Percentiles rank a stretch among this genome's conserved stretches.
These are phyloP conservation scores for Xiphophorus couchianus DNA, from an alignment of 2,113 vertebrate genomes.

Conservation along the genomic window DNA sequence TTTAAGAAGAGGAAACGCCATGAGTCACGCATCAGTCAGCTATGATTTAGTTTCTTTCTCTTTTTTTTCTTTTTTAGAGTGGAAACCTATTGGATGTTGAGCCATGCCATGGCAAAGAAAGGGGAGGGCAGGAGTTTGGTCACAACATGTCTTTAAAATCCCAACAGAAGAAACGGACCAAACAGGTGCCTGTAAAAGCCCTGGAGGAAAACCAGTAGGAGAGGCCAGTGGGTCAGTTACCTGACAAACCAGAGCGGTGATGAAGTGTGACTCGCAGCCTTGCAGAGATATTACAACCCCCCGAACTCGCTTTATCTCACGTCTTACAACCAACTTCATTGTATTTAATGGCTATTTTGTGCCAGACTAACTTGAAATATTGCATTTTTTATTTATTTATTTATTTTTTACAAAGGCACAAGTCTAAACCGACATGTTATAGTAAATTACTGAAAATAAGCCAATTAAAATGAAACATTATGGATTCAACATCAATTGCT, in stretches of 20 bases:
- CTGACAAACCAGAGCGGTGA: conserved; percentile 56
- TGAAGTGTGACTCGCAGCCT: conserved; percentile 20
- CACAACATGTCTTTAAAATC: conserved; percentile 26
- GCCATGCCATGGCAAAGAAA: not conserved
- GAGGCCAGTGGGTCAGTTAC: conserved; percentile 36
- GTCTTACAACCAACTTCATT: not conserved
- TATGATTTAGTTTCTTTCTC: not conserved
- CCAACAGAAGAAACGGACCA: conserved; percentile 40
- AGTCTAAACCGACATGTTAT: too few relatives aligned
- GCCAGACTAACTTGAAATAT: not conserved
- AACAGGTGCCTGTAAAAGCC: conserved; percentile 45
- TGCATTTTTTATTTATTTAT: not conserved
- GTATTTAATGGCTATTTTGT: not conserved
- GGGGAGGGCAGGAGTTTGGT: not conserved
- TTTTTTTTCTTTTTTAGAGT: conserved; percentile 7
- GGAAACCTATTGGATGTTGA: conserved; percentile 6
- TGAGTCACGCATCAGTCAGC: conserved; percentile 42
- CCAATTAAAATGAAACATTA: too few relatives aligned
- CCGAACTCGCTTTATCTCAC: not conserved
- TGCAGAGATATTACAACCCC: not conserved
- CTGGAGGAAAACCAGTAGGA: conserved; percentile 42
- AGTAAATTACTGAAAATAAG: too few relatives aligned
- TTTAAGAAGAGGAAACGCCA: conserved; percentile 29
- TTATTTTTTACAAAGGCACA: too few relatives aligned
- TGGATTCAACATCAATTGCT: too few relatives aligned